Percentiles rank a stretch among this genome's conserved stretches.
These are phyloP conservation scores for Leptothorax acervorum DNA, from an alignment of 2,888 invertebrate species.

Conservation along the genomic window DNA sequence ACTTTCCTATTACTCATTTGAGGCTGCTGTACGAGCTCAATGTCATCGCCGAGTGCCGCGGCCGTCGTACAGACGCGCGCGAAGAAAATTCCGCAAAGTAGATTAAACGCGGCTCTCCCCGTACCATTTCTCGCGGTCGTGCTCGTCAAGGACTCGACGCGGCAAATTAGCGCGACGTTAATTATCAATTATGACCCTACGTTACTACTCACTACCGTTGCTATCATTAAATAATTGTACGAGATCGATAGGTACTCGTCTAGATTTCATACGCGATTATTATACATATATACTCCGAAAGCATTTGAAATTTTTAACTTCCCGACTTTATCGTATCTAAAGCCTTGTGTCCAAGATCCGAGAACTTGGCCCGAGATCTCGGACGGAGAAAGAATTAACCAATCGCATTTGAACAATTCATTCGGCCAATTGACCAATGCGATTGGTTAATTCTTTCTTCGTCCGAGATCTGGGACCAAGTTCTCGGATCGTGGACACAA, in stretches of 20 bases:
- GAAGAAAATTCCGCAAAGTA: conserved; percentile 31
- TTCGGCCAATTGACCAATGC: too few species aligned
- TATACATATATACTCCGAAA: background rate
- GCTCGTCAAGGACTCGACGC: background rate
- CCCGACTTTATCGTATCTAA: background rate
- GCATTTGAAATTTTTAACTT: background rate
- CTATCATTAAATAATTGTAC: background rate
- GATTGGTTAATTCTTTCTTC: too few species aligned
- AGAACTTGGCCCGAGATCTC: too few species aligned
- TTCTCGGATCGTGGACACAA: too few species aligned
- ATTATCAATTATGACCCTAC: conserved; percentile 3
- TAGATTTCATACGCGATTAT: background rate
- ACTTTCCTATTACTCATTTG: conserved; percentile 65
- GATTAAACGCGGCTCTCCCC: conserved; percentile 30
- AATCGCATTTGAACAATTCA: too few species aligned
- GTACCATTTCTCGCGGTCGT: background rate
- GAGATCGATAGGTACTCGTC: background rate
- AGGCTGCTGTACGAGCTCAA: conserved; percentile 54
- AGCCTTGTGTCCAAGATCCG: too few species aligned
- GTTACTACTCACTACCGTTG: background rate
- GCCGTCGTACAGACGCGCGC: conserved; percentile 7
- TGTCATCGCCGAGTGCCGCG: conserved; percentile 47
- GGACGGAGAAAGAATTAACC: too few species aligned
- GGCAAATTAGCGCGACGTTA: background rate
- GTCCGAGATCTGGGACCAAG: too few species aligned